These are phyloP conservation scores for Trichogramma dendrolimi DNA, from an alignment of 2,888 invertebrate genomes.

Conservation along the genomic window DNA sequence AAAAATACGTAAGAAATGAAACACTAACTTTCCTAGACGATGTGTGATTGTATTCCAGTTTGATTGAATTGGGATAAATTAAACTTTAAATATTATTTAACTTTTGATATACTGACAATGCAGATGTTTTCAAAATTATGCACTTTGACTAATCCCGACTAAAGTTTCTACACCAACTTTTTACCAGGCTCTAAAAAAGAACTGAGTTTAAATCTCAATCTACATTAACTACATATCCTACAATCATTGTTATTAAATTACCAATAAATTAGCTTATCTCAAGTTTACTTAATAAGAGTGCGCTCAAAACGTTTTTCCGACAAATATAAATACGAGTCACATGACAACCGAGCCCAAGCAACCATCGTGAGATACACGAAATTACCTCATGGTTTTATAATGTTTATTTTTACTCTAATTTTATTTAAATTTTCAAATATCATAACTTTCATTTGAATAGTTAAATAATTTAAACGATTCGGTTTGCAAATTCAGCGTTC, in stretches of 20 bases:
- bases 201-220: conserved; percentile 6
- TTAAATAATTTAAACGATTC: too few species aligned
- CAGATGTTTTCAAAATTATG: too few species aligned
- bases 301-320: conserved; percentile 14
- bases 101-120: too few species aligned
- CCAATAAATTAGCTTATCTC: conserved; percentile 23
- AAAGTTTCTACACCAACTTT: background rate
- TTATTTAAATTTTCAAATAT: conserved; percentile 9
- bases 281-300: conserved; percentile 14
- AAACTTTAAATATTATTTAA: too few species aligned
- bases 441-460: background rate
- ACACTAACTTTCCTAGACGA: too few species aligned
- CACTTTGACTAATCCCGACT: too few species aligned
- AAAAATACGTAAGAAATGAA: too few species aligned
- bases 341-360: conserved; percentile 13
- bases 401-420: background rate
- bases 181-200: conserved; percentile 14
- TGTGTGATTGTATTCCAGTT: too few species aligned
- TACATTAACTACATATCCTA: conserved; percentile 1
- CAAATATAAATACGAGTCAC: conserved; percentile 11
- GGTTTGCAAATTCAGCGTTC: too few species aligned
- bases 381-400: conserved; percentile 3
- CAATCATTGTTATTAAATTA: background rate
- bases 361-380: conserved; percentile 3
- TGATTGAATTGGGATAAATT: too few species aligned